Conservation (phyloP, 30 jellyfish, hydroid and myxozoan genomes). For the Mastigias papua region DNA sequence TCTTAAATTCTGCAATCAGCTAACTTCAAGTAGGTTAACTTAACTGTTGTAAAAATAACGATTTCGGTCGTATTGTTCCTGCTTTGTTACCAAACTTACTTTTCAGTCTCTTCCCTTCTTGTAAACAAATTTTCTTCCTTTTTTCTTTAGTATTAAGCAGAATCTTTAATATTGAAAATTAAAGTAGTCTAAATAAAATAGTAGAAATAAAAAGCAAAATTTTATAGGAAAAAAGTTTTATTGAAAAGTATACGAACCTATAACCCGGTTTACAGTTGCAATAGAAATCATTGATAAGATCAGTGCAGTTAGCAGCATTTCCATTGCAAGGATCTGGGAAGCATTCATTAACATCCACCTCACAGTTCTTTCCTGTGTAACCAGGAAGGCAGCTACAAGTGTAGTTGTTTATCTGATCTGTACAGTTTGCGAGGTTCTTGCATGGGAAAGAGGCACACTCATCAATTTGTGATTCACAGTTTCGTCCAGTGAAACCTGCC, state of each 20-base stretch:
- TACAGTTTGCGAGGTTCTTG: constrained; percentile 66
- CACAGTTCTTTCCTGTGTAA: constrained; percentile 83
- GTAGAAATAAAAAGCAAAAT: too few species aligned
- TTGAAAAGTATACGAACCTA: constrained; percentile 60
- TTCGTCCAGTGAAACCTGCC: constrained; percentile 70
- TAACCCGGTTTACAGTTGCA: constrained; percentile 93
- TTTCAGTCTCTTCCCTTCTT: too few species aligned
- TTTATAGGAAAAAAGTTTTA: not conserved
- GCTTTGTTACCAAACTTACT: too few species aligned
- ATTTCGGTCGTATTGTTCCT: too few species aligned
- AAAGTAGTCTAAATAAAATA: too few species aligned
- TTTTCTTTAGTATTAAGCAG: too few species aligned
- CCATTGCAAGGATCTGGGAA: constrained; percentile 82
- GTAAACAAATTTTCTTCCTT: too few species aligned
- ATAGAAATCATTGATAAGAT: constrained; percentile 77
- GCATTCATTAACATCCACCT: constrained; percentile 78
- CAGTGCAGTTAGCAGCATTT: constrained; percentile 80
- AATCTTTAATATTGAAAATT: too few species aligned
- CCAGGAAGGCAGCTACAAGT: constrained; percentile 85
- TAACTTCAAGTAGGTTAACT: too few species aligned
- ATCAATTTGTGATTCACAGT: constrained; percentile 68
- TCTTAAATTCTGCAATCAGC: too few species aligned
- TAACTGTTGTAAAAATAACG: too few species aligned
- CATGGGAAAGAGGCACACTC: constrained; percentile 79
- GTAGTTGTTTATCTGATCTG: constrained; percentile 44